Base-by-base conservation (phyloP, 2,113 vertebrate genomes). In the Onychorhynchus coronatus region DNA sequence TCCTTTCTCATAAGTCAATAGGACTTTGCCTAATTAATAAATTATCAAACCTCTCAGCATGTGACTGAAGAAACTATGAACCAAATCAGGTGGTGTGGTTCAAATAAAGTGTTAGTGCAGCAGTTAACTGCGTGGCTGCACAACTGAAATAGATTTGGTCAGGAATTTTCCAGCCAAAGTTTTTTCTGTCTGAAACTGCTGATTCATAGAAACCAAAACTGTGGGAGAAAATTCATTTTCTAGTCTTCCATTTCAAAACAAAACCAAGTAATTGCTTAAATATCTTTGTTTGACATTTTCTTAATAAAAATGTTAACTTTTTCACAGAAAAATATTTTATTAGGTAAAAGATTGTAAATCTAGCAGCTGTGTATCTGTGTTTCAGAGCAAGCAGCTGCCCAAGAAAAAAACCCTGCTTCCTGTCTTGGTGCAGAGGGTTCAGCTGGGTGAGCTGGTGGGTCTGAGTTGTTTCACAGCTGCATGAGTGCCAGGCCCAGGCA, bases 21-120 rank as follows among this genome's bases (percentile, higher is more conserved):
- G 44, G 31, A 31, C 49, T 96, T 93, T 92, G 52, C 44, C n/a
- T 19, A 75, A 92, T 74, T 61, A 89, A 90, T 78, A 84, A 81
- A 85, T 79, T 68, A 72, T 12, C 46, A 90, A 87, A 52, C 39
- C 19, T 86, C n/a, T 88, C 47, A 84, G 33, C 24, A 15, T 46
- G 25, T 58, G n/a, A 74, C 30, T 74, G 85, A 80, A 76, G 50
- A 76, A 91, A 70, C 59, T 55, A 18, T 44, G 66, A 80, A 94
- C 46, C 11, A 72, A 87, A 53, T 44, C 1, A 9, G 20, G 23
- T 85, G 41, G 42, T 85, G 50, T 3, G 1, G n/a, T 82, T 85
- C 55, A 85, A 53, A 47, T 89, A 18, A 88, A 95, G 49, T 62
- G 53, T 66, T 82, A 5, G 9, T 58, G 63, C 39, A 91, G 68